Evolutionary conservation across 2,797 vertebrate species (phyloP).

Genomic region (Lycodopsis pacificus): DNA sequence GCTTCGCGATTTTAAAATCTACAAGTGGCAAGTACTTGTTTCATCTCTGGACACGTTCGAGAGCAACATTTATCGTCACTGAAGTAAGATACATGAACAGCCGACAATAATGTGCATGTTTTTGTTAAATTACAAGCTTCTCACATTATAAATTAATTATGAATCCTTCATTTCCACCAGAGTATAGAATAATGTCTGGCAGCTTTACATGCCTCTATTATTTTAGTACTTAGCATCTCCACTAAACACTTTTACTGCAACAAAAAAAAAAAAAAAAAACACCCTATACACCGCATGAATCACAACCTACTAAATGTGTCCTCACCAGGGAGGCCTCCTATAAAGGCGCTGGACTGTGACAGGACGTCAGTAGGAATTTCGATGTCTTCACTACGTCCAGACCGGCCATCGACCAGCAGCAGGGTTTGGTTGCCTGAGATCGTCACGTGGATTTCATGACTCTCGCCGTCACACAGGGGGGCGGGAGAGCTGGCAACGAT

Average conservation of each 20-base stretch:
- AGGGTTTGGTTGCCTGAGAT: constrained; percentile 82
- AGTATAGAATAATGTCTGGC: neutral
- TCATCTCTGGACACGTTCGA: neutral
- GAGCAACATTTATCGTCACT: neutral
- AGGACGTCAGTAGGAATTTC: constrained; percentile 82
- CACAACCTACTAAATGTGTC: neutral
- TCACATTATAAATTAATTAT: neutral
- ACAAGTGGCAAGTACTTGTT: neutral
- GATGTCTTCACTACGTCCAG: constrained; percentile 81
- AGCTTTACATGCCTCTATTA: neutral
- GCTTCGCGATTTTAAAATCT: neutral
- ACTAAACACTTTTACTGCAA: neutral
- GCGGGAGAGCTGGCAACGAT: constrained; percentile 88
- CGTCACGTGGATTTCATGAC: constrained; percentile 87
- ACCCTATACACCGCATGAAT: neutral
- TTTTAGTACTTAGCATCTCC: neutral
- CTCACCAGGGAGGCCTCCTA: constrained; percentile 95
- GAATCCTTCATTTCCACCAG: neutral
- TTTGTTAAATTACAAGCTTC: neutral
- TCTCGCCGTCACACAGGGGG: constrained; percentile 87
- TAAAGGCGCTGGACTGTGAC: constrained; percentile 86
- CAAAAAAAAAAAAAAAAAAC: neutral
- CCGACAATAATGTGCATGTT: neutral
- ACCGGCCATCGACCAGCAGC: constrained; percentile 86
- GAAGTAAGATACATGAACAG: neutral